Evolutionary conservation across 92 coral and sea anemone species (phyloP).

Genomic region (Porites divaricata): DNA sequence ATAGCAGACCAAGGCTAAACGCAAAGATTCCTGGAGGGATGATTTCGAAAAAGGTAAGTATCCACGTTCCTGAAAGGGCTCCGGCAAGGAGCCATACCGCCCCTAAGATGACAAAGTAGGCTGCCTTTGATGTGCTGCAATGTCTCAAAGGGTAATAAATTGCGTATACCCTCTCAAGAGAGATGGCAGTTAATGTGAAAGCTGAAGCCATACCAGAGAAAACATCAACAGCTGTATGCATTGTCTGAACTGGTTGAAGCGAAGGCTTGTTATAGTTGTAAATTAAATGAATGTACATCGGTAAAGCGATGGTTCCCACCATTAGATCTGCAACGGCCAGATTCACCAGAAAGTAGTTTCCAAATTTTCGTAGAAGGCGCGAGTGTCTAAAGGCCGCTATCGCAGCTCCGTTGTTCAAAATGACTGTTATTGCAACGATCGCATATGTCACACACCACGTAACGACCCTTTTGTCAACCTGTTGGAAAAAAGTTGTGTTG

Average conservation of each 20-base stretch:
- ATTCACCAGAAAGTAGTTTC: slow-evolving; percentile 72
- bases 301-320: slow-evolving; percentile 78
- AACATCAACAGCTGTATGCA: slow-evolving; percentile 63
- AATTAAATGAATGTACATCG: slow-evolving; percentile 73
- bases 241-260: slow-evolving; percentile 39
- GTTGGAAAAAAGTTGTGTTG: background rate
- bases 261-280: background rate
- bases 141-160: slow-evolving; percentile 69
- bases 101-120: slow-evolving; percentile 51
- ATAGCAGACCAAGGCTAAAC: slow-evolving; percentile 50
- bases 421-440: slow-evolving; percentile 56
- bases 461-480: slow-evolving; percentile 22
- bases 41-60: slow-evolving; percentile 46
- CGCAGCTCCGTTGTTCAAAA: slow-evolving; percentile 62
- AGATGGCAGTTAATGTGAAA: slow-evolving; percentile 73
- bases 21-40: slow-evolving; percentile 54
- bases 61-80: slow-evolving; percentile 44
- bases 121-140: slow-evolving; percentile 45
- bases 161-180: slow-evolving; percentile 76
- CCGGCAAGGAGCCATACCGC: slow-evolving; percentile 72
- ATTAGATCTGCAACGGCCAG: slow-evolving; percentile 79
- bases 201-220: slow-evolving; percentile 80
- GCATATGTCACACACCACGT: slow-evolving; percentile 82
- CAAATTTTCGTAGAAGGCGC: slow-evolving; percentile 59
- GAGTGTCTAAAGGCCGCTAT: slow-evolving; percentile 61